Base-by-base conservation (phyloP, 2,113 vertebrate genomes). In the Melanocharis versteri region DNA sequence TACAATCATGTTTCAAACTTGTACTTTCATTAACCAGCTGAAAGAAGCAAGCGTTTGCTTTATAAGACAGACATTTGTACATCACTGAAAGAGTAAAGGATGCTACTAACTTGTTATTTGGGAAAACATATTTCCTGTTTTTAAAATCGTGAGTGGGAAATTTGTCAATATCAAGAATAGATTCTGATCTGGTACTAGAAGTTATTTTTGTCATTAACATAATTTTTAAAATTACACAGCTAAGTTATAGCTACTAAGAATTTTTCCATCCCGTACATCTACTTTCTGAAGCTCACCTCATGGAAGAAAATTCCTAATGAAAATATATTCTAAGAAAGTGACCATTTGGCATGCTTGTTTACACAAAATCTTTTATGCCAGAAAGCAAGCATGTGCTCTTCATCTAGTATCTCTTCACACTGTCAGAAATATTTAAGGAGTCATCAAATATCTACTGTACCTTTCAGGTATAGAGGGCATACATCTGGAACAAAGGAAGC, bases 401-500 rank as follows among this genome's bases (percentile, higher is more conserved):
- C 73, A 87, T 93, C 57, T 75, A 94, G n/a, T 40, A 60, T 15
- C 28, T 82, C 83, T 89, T 81, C 53, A 75, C 44, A 64, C 72
- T 90, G 92, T 84, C 92, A 94, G 88, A 95, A 95, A 89, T 93
- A 95, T 76, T 95, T 96, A 95, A 75, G 86, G 69, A 94, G 72
- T 68, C 86, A 95, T 94, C 88, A 96, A 89, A 72, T 81, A 89
- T 35, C 80, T 81, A 37, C 83, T 57, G 69, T 42, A 93, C 40
- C 76, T 95, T 90, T 89, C 86, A 87, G 86, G 80, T 94, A 83
- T 2, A 69, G 88, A 92, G 90, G 86, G 88, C 96, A 93, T 50
- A 37, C 93, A 95, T 87, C 94, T 96, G 93, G 96, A 96, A 92
- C 92, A 96, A 79, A 66, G 72, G 88, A 93, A 96, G 72, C 92